Conservation (phyloP, 2,113 vertebrate genomes). For the Ia io region DNA sequence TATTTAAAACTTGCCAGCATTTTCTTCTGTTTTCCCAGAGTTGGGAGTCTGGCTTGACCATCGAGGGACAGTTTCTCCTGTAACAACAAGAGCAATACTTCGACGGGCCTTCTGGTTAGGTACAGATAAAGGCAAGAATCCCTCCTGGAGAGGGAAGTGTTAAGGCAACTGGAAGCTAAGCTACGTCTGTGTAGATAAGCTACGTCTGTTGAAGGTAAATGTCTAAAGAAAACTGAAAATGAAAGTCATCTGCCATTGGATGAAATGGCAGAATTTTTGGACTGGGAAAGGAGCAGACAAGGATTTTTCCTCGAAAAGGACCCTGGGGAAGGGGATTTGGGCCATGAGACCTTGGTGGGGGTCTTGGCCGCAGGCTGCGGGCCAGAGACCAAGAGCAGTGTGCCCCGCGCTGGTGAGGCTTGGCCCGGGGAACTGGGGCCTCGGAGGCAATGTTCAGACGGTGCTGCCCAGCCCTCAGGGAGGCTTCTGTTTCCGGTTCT, state of each 20-base stretch:
- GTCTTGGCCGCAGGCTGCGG: neutral
- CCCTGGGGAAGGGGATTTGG: neutral
- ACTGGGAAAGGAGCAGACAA: neutral
- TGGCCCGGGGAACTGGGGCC: neutral
- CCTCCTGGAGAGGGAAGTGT: neutral
- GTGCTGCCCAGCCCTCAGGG: neutral
- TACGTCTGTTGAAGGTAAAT: neutral
- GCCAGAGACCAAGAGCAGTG: neutral
- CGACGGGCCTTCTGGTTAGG: neutral
- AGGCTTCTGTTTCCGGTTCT: neutral
- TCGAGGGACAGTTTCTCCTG: neutral
- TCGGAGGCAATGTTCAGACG: neutral
- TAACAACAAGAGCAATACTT: slow-evolving; percentile 18
- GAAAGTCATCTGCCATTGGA: neutral
- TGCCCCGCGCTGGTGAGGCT: neutral
- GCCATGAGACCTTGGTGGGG: neutral
- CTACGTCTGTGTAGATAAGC: neutral
- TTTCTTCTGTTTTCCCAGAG: neutral
- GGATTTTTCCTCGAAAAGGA: neutral
- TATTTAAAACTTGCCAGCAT: neutral
- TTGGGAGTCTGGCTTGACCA: neutral
- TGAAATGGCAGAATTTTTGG: neutral
- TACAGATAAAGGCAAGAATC: neutral
- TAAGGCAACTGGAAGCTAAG: neutral
- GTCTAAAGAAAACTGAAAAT: neutral